Conservation (phyloP, 1,140 invertebrate species). For the Solen grandis region DNA sequence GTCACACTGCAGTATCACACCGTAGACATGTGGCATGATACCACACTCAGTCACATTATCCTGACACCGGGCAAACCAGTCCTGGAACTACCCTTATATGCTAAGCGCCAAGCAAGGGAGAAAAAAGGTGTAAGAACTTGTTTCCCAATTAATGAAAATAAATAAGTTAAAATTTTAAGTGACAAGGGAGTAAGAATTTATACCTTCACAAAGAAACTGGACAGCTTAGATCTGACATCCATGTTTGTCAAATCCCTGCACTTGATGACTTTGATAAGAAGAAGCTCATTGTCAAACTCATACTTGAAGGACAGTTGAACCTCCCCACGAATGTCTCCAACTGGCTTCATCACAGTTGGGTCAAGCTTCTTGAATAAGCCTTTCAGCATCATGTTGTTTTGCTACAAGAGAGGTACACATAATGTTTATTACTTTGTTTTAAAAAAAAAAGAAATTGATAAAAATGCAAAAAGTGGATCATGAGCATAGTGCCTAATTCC, state of each 20-base stretch:
- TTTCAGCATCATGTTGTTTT: slow-evolving; percentile 74
- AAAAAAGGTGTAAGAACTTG: no score
- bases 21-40: no score
- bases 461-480: not conserved
- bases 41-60: no score
- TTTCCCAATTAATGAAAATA: no score
- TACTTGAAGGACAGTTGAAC: slow-evolving; percentile 78
- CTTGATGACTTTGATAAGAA: slow-evolving; percentile 77
- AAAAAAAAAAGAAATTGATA: not conserved
- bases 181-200: no score
- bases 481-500: not conserved
- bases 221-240: slow-evolving; percentile 71
- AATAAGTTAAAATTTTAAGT: no score
- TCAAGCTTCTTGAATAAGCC: slow-evolving; percentile 76
- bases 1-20: no score
- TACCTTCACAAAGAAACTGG: slow-evolving; percentile 77
- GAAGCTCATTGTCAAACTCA: slow-evolving; percentile 66
- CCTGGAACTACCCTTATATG: no score
- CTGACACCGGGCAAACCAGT: no score
- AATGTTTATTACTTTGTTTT: not conserved
- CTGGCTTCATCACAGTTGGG: slow-evolving; percentile 70
- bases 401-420: slow-evolving; percentile 60
- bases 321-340: slow-evolving; percentile 67
- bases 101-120: no score
- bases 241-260: slow-evolving; percentile 69